A percentile compares a stretch with the other conserved stretches of the same genome.
These are phyloP conservation scores for Melanophora roralis DNA, from an alignment of 2,888 invertebrate species.

Conservation along the genomic window DNA sequence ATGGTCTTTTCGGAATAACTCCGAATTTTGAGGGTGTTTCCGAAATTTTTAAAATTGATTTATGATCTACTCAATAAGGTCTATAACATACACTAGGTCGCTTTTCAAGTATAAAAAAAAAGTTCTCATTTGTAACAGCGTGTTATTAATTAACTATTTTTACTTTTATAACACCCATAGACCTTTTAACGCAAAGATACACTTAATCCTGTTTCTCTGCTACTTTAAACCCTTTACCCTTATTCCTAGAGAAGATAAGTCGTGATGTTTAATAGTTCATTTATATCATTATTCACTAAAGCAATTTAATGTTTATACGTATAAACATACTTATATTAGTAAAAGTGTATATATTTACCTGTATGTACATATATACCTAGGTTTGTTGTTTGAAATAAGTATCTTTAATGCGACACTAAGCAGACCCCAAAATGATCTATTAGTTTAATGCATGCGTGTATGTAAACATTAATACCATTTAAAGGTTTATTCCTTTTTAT, in stretches of 20 bases:
- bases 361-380: background rate
- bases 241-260: background rate
- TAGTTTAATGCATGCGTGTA: constrained; percentile 31
- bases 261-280: background rate
- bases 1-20: no score
- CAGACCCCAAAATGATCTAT: constrained; percentile 56
- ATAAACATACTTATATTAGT: constrained; percentile 13
- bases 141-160: constrained; percentile 27
- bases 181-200: background rate
- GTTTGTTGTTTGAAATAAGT: background rate
- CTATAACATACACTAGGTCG: no score
- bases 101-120: no score
- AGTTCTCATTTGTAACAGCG: no score
- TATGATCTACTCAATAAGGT: no score
- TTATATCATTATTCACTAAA: no score
- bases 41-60: no score
- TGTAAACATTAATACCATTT: no score
- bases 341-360: background rate
- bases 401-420: constrained; percentile 47
- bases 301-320: no score
- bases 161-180: constrained; percentile 22
- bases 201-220: constrained; percentile 9
- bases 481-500: no score
- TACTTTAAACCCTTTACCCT: background rate
- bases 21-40: no score